Evolutionary conservation across 2,888 invertebrate genomes (phyloP).

Genomic region (Hyles lineata): DNA sequence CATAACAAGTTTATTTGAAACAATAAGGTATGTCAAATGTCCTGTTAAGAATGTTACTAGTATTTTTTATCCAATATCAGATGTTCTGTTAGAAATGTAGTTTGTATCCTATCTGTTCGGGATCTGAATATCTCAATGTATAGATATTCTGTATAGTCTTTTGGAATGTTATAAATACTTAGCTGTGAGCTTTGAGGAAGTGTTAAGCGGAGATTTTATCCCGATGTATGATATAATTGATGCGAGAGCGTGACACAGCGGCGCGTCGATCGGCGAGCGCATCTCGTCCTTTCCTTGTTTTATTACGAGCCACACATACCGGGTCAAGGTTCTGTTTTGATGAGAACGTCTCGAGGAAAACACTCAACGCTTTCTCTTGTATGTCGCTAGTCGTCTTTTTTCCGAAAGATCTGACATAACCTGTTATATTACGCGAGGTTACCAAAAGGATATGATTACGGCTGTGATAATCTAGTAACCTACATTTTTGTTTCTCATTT

Average conservation of each 20-base stretch:
- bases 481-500: too few relatives aligned
- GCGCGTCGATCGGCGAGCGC: constrained; percentile 28
- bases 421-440: constrained; percentile 24
- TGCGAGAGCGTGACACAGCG: constrained; percentile 9
- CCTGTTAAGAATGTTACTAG: neutral
- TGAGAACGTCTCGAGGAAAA: constrained; percentile 64
- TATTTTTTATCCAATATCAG: neutral
- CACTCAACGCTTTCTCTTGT: constrained; percentile 49
- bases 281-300: constrained; percentile 61
- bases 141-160: neutral
- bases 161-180: neutral
- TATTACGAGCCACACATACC: constrained; percentile 57
- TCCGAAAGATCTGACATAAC: constrained; percentile 24
- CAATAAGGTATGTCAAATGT: too few relatives aligned
- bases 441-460: neutral
- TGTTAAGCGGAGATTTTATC: constrained; percentile 2
- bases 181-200: neutral
- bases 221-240: constrained; percentile 10
- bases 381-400: constrained; percentile 28
- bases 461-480: too few relatives aligned
- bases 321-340: constrained; percentile 79
- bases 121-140: neutral
- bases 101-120: neutral
- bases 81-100: neutral
- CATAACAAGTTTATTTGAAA: too few relatives aligned